A percentile compares a stretch with the other conserved stretches of the same genome.
Evolutionary conservation across 2,888 invertebrate species (phyloP).

Genomic region (Apotomis betuletana): DNA sequence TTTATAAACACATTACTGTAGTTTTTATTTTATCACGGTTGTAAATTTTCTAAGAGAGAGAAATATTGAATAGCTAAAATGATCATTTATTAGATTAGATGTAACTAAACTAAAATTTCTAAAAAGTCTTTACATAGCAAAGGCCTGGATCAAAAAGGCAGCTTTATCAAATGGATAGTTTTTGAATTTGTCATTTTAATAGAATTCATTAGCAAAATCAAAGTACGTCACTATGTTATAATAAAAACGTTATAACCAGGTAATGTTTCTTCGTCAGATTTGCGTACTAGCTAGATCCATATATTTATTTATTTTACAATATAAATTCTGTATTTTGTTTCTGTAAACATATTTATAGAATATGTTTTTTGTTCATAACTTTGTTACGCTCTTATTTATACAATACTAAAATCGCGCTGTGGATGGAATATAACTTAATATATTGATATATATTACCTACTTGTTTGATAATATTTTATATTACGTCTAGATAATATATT

Average conservation of each 20-base stretch:
- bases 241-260: not conserved
- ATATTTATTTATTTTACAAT: no score
- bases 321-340: not conserved
- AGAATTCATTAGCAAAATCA: not conserved
- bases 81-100: conserved; percentile 58
- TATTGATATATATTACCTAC: conserved; percentile 7
- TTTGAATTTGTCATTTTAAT: conserved; percentile 5
- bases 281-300: not conserved
- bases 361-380: conserved; percentile 1
- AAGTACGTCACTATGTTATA: not conserved
- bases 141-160: conserved; percentile 53
- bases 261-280: not conserved
- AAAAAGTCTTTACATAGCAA: conserved; percentile 47
- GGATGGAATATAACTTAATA: conserved; percentile 26
- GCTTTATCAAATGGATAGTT: conserved; percentile 8
- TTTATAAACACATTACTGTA: conserved; percentile 41
- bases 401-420: conserved; percentile 31
- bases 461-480: conserved; percentile 27
- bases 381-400: conserved; percentile 10
- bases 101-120: conserved; percentile 53
- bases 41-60: conserved; percentile 78
- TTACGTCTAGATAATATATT: conserved; percentile 43
- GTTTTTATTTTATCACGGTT: conserved; percentile 53
- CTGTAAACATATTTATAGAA: not conserved
- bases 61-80: conserved; percentile 57